These are phyloP conservation scores for Artemisiospiza belli DNA, from an alignment of 2,113 vertebrate species.

Conservation along the genomic window DNA sequence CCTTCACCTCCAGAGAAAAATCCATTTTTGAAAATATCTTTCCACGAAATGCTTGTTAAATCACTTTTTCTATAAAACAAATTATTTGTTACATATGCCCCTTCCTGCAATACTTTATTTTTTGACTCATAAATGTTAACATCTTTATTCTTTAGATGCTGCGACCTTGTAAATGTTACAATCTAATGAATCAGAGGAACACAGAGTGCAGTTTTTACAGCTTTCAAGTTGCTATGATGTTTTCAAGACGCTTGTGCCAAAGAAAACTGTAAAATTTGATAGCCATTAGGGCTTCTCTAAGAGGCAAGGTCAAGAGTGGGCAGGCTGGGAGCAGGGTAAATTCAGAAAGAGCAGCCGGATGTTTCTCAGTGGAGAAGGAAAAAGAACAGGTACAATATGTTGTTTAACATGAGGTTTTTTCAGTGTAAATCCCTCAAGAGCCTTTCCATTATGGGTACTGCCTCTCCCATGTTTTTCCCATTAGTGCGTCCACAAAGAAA, in stretches of 20 bases:
- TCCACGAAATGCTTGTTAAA: fast-evolving
- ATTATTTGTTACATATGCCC: background rate
- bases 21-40: background rate
- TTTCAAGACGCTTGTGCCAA: slow-evolving; percentile 48
- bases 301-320: slow-evolving; percentile 55
- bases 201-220: slow-evolving; percentile 34
- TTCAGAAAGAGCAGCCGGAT: background rate
- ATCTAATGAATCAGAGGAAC: slow-evolving; percentile 25
- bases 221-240: slow-evolving; percentile 32
- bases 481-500: background rate
- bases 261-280: slow-evolving; percentile 60
- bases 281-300: background rate
- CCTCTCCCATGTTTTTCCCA: background rate
- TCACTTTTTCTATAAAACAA: background rate
- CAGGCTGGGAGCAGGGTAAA: background rate
- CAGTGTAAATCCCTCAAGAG: background rate
- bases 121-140: background rate
- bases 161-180: background rate
- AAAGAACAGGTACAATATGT: slow-evolving; percentile 3
- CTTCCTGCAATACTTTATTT: background rate
- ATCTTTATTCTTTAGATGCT: background rate
- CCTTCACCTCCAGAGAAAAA: background rate
- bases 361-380: background rate
- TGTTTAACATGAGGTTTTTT: background rate
- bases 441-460: background rate